Conservation (phyloP, 2,797 vertebrate genomes). For the Meriones psammophilus region DNA sequence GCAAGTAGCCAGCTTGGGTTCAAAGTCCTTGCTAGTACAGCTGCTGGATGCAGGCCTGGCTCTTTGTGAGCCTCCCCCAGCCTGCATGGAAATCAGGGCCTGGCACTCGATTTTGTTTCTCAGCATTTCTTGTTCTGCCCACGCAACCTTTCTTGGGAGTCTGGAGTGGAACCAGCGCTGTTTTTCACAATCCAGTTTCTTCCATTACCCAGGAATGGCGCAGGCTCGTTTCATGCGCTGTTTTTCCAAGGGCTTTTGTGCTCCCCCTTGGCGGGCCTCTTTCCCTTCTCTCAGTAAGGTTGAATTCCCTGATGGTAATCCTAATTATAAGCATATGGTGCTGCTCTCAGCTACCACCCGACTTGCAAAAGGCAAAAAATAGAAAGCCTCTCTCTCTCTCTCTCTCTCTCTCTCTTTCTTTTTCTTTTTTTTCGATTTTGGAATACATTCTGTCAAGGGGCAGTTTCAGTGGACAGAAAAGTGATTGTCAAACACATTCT, state of each 20-base stretch:
- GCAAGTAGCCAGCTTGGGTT: neutral
- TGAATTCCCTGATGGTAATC: constrained; percentile 89
- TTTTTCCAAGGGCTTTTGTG: constrained; percentile 78
- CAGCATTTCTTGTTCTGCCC: constrained; percentile 77
- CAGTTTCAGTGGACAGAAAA: constrained; percentile 84
- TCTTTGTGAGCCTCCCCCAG: neutral
- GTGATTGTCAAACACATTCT: constrained; percentile 73
- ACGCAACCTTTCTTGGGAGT: constrained; percentile 78
- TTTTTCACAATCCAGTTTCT: constrained; percentile 84
- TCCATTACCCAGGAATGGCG: constrained; percentile 81
- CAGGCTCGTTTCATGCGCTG: constrained; percentile 75
- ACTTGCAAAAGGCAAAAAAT: constrained; percentile 80
- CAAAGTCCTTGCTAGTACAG: neutral
- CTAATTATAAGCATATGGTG: constrained; percentile 91
- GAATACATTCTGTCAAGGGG: constrained; percentile 79
- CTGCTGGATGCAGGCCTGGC: neutral
- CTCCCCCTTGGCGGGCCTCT: constrained; percentile 86
- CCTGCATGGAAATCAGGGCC: neutral
- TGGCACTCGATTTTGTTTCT: constrained; percentile 70
- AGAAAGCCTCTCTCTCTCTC: neutral
- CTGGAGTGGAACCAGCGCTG: constrained; percentile 74
- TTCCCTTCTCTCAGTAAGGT: constrained; percentile 86
- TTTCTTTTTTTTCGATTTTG: constrained; percentile 55
- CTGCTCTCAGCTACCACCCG: constrained; percentile 87
- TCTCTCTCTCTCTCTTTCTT: too few species aligned